Conservation (phyloP, 1,140 invertebrate species). For the Sminthurinus signatus region DNA sequence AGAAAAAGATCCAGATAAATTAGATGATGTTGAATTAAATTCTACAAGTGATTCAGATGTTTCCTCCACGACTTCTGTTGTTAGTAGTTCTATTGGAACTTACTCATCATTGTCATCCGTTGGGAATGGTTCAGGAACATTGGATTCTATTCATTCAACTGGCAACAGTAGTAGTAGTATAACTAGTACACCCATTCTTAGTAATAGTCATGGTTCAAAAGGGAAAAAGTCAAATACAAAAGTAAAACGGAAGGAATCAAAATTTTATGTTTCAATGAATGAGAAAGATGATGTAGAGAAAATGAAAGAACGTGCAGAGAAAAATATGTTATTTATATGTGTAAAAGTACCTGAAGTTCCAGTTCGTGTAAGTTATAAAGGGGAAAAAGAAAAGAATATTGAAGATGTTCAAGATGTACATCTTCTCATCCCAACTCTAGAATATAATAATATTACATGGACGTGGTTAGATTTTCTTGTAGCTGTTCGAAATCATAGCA, state of each 20-base stretch:
- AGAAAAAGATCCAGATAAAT: constrained; percentile 79
- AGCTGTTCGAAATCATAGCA: constrained; percentile 89
- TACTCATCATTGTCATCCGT: not conserved
- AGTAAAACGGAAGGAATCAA: constrained; percentile 64
- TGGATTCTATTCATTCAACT: constrained; percentile 15
- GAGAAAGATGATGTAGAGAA: constrained; percentile 92
- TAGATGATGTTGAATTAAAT: constrained; percentile 62
- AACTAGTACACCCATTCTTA: no score
- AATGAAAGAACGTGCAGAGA: constrained; percentile 97
- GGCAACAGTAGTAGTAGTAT: no score
- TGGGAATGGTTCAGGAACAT: constrained; percentile 3
- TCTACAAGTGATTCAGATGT: constrained; percentile 47
- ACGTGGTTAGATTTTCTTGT: constrained; percentile 97
- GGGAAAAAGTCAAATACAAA: constrained; percentile 47
- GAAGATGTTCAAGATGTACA: constrained; percentile 91
- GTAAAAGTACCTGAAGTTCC: constrained; percentile 98
- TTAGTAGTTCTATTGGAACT: no score
- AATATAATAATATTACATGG: constrained; percentile 99
- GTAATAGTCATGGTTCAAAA: constrained; percentile 42
- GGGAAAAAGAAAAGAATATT: constrained; percentile 97
- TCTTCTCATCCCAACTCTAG: constrained; percentile 87
- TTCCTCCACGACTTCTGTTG: no score
- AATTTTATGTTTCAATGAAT: constrained; percentile 74
- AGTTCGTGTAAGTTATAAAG: constrained; percentile 92
- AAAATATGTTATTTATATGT: constrained; percentile 97